Conservation (phyloP, 2,888 invertebrate genomes). For the Polietes domitor region DNA sequence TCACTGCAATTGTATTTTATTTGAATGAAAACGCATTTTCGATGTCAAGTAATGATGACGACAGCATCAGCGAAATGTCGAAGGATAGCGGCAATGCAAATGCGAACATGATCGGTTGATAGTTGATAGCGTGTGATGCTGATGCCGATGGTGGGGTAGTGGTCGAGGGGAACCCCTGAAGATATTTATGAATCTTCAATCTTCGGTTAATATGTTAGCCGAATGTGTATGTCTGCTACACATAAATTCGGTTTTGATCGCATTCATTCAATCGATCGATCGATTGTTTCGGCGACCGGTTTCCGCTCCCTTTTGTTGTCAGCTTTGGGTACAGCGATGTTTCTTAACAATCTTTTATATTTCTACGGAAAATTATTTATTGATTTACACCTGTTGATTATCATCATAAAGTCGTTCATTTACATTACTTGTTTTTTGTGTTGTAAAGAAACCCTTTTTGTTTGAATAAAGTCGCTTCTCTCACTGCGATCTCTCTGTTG, state of each 20-base stretch:
- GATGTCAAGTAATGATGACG: conserved; percentile 43
- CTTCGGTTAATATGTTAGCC: too few species aligned
- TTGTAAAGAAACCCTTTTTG: not conserved
- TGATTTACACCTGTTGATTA: conserved; percentile 38
- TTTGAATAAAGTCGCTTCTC: not conserved
- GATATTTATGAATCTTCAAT: too few species aligned
- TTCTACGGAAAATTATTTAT: conserved; percentile 21
- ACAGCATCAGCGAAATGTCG: not conserved
- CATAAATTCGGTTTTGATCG: too few species aligned
- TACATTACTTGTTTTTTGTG: conserved; percentile 5
- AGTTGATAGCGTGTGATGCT: not conserved
- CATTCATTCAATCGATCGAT: not conserved
- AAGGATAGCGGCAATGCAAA: not conserved
- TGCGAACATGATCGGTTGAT: conserved; percentile 32
- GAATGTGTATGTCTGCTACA: too few species aligned
- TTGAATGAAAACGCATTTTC: conserved; percentile 25
- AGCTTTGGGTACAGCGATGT: not conserved
- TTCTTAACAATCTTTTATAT: conserved; percentile 10
- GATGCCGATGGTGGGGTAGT: not conserved
- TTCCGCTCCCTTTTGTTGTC: not conserved
- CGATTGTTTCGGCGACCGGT: not conserved
- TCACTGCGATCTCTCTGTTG: not conserved
- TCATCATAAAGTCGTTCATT: conserved; percentile 14
- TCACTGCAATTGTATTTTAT: conserved; percentile 37
- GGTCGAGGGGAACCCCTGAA: not conserved